Evolutionary conservation across 2,888 invertebrate genomes (phyloP).

Genomic region (Dasypogon diadema): DNA sequence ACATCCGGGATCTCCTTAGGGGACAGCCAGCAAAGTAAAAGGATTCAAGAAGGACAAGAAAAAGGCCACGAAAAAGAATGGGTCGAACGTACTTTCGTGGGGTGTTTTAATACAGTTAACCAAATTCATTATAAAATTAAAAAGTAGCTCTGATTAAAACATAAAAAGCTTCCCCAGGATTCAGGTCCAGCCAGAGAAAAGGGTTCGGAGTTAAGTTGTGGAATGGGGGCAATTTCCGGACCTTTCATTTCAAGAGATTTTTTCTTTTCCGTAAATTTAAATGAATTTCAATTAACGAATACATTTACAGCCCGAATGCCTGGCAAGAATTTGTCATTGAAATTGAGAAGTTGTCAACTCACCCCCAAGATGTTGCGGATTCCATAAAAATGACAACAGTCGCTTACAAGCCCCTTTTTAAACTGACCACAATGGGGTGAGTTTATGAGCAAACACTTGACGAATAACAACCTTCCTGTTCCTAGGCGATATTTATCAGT

Average conservation of each 20-base stretch:
- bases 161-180: constrained; percentile 27
- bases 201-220: neutral
- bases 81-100: constrained; percentile 10
- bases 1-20: constrained; percentile 1
- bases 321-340: constrained; percentile 29
- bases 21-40: constrained; percentile 27
- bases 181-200: constrained; percentile 12
- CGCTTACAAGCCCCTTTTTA: neutral
- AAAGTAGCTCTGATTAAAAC: constrained; percentile 49
- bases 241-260: constrained; percentile 16
- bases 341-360: constrained; percentile 25
- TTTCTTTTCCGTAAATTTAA: constrained; percentile 40
- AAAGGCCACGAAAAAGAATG: constrained; percentile 50
- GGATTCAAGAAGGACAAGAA: constrained; percentile 47
- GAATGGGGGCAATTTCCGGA: constrained; percentile 23
- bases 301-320: constrained; percentile 27
- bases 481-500: neutral
- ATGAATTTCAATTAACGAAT: constrained; percentile 55
- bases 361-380: neutral
- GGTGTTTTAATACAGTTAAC: constrained; percentile 52
- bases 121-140: constrained; percentile 55
- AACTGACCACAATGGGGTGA: neutral
- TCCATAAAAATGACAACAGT: neutral
- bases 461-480: neutral
- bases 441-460: constrained; percentile 16